phyloP scores from a whole-genome alignment of 2,113 vertebrate species.

The Nicator chloris region DNA sequence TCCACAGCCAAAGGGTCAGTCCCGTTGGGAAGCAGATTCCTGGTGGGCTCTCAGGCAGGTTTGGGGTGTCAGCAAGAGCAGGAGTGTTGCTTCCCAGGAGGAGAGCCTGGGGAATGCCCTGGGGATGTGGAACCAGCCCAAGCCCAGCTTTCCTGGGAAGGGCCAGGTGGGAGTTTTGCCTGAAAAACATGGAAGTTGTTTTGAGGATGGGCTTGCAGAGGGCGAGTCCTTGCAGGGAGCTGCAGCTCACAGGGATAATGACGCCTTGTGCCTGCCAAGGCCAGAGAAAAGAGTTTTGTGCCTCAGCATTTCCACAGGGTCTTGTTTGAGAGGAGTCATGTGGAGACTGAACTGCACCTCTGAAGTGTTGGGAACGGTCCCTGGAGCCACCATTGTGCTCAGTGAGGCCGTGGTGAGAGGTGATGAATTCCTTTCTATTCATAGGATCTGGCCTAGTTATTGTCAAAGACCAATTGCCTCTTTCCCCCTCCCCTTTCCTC shows the following conservation, averaged over 20 bases:
- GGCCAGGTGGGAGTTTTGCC: neutral
- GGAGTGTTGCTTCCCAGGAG: neutral
- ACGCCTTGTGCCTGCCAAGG: neutral
- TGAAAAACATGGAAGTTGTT: neutral
- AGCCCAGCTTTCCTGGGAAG: neutral
- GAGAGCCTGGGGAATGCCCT: neutral
- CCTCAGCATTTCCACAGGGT: neutral
- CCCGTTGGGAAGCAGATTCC: neutral
- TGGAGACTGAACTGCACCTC: conserved; percentile 8
- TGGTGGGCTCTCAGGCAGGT: neutral
- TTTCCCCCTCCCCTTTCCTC: neutral
- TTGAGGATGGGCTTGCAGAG: neutral
- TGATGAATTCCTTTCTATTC: conserved; percentile 41
- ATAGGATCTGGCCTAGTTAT: conserved; percentile 26
- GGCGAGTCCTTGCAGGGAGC: neutral
- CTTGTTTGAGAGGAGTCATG: neutral
- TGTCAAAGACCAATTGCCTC: neutral
- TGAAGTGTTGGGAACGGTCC: neutral
- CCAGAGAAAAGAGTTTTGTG: neutral
- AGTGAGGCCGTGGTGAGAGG: neutral
- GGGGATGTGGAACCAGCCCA: neutral
- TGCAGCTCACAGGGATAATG: neutral
- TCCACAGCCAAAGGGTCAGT: neutral
- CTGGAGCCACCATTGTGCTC: neutral
- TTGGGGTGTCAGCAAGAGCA: neutral